phyloP scores from a whole-genome alignment of 2,888 invertebrate genomes.

The Netelia inedita region DNA sequence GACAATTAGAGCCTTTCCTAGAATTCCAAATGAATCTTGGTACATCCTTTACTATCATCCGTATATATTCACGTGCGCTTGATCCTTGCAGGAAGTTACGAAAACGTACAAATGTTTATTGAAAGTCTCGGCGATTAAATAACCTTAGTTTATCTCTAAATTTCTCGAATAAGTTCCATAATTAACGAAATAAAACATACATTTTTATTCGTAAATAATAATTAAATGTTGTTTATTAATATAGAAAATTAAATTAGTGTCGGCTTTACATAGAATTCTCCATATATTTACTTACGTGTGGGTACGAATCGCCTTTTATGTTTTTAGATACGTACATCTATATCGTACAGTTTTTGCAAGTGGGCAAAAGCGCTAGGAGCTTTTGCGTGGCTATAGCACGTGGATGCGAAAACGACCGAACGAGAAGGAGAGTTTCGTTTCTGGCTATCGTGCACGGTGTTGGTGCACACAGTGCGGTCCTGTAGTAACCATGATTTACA shows the following conservation, averaged over 20 bases:
- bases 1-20: slow-evolving; percentile 37
- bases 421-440: slow-evolving; percentile 56
- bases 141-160: too few relatives aligned
- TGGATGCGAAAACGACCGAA: slow-evolving; percentile 61
- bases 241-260: neutral
- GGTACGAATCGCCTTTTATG: slow-evolving; percentile 37
- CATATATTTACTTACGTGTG: slow-evolving; percentile 15
- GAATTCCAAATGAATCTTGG: slow-evolving; percentile 23
- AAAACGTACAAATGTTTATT: too few relatives aligned
- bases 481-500: slow-evolving; percentile 79
- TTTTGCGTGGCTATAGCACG: slow-evolving; percentile 60
- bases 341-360: slow-evolving; percentile 27
- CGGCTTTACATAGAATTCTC: slow-evolving; percentile 5
- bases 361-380: slow-evolving; percentile 19
- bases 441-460: slow-evolving; percentile 59
- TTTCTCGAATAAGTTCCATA: too few relatives aligned
- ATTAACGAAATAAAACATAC: too few relatives aligned
- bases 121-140: too few relatives aligned
- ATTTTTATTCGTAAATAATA: neutral
- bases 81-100: neutral
- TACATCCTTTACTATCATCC: neutral
- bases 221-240: neutral
- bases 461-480: slow-evolving; percentile 57
- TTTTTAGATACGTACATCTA: slow-evolving; percentile 25
- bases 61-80: neutral